Evolutionary conservation across 2,888 invertebrate genomes (phyloP).

Genomic region (Lasioglossum malachurum): DNA sequence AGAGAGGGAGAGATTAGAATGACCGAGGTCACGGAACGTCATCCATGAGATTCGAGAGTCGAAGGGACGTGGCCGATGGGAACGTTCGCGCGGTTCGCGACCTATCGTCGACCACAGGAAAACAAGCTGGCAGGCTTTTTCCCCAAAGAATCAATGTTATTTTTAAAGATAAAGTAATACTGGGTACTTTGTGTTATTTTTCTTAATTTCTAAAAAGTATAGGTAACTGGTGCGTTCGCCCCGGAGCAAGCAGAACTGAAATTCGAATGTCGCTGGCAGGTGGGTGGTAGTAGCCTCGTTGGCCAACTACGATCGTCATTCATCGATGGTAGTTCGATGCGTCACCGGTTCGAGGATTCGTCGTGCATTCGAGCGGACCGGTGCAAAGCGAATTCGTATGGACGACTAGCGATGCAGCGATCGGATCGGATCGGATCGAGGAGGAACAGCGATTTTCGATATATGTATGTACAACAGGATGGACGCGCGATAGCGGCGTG

Average conservation of each 20-base stretch:
- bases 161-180: too few species aligned
- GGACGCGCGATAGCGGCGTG: slow-evolving; percentile 31
- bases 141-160: neutral
- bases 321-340: neutral
- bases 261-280: neutral
- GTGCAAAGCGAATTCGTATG: neutral
- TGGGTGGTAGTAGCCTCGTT: neutral
- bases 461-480: slow-evolving; percentile 38
- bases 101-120: neutral
- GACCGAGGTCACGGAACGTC: slow-evolving; percentile 38
- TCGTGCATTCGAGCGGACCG: neutral
- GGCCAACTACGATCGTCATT: neutral
- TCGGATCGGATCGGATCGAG: slow-evolving; percentile 2
- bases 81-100: neutral
- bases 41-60: slow-evolving; percentile 16
- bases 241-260: neutral
- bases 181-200: too few species aligned
- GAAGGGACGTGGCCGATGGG: neutral
- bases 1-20: slow-evolving; percentile 41
- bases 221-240: too few species aligned
- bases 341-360: neutral
- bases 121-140: neutral
- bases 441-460: slow-evolving; percentile 38
- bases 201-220: too few species aligned
- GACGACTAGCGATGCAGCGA: neutral